These are phyloP conservation scores for Seira ritae DNA, from an alignment of 2,888 invertebrate species.

Conservation along the genomic window DNA sequence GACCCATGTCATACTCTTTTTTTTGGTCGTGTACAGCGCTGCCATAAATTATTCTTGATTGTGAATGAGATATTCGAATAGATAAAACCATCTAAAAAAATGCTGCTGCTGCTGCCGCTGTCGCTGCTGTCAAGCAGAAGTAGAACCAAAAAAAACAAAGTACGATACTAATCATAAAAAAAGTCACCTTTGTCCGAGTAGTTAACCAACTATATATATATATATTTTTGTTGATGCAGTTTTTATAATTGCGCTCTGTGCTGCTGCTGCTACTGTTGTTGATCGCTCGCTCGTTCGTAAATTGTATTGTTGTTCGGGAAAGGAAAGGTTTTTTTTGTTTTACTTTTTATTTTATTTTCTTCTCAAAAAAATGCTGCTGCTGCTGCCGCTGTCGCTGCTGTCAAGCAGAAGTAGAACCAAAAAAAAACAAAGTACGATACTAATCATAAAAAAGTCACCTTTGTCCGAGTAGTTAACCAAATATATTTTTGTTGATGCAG, in stretches of 20 bases:
- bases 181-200: slow-evolving; percentile 63
- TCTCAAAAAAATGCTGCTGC: slow-evolving; percentile 37
- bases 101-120: slow-evolving; percentile 42
- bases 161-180: slow-evolving; percentile 54
- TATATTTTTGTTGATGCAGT: slow-evolving; percentile 55
- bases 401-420: slow-evolving; percentile 61
- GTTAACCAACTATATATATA: too few relatives aligned
- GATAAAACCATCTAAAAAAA: not conserved
- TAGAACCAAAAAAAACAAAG: slow-evolving; percentile 48
- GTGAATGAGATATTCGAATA: slow-evolving; percentile 5
- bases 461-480: slow-evolving; percentile 59
- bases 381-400: slow-evolving; percentile 40
- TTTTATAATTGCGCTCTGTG: slow-evolving; percentile 55
- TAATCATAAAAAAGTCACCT: slow-evolving; percentile 60
- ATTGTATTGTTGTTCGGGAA: slow-evolving; percentile 61
- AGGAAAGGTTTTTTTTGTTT: slow-evolving; percentile 31
- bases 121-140: slow-evolving; percentile 56
- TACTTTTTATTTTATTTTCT: slow-evolving; percentile 24
- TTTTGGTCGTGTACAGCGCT: slow-evolving; percentile 5
- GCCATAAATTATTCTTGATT: slow-evolving; percentile 19
- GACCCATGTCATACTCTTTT: slow-evolving; percentile 14
- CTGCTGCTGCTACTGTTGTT: too few relatives aligned
- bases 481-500: slow-evolving; percentile 54
- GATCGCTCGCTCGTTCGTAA: slow-evolving; percentile 23
- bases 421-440: slow-evolving; percentile 36